A percentile compares a stretch with the other conserved stretches of the same genome.
Evolutionary conservation across 1,140 invertebrate species (phyloP).

Genomic region (Laupala kohalensis): DNA sequence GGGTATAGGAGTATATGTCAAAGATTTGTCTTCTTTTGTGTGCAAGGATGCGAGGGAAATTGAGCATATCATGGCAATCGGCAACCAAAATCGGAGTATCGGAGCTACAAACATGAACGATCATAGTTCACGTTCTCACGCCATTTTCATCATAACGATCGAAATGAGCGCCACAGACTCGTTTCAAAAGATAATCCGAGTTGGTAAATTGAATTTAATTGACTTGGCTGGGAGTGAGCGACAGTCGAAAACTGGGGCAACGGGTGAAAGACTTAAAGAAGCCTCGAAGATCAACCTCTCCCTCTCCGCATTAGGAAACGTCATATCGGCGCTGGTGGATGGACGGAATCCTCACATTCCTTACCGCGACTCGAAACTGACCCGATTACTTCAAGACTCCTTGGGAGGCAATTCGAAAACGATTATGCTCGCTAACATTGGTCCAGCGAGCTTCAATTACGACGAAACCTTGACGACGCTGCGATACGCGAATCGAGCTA

Average conservation of each 20-base stretch:
- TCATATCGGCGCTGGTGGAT: conserved; percentile 86
- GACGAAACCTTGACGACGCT: conserved; percentile 90
- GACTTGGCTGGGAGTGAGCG: conserved; percentile 79
- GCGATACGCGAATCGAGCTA: conserved; percentile 84
- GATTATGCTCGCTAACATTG: conserved; percentile 93
- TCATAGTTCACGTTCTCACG: conserved; percentile 93
- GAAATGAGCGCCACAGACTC: conserved; percentile 63
- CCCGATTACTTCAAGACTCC: conserved; percentile 73
- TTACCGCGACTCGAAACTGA: conserved; percentile 89
- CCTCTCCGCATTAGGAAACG: conserved; percentile 84
- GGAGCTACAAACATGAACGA: conserved; percentile 98
- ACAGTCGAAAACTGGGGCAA: conserved; percentile 81
- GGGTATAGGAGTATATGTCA: conserved; percentile 87
- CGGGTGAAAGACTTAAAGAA: conserved; percentile 82
- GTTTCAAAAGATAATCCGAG: conserved; percentile 42
- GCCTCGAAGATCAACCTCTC: conserved; percentile 93
- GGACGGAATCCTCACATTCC: conserved; percentile 74
- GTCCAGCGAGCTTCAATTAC: conserved; percentile 87
- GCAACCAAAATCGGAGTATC: conserved; percentile 80
- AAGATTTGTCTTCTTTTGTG: conserved; percentile 77
- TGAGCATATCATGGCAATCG: conserved; percentile 71
- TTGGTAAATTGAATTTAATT: conserved; percentile 61
- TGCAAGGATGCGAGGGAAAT: conserved; percentile 85
- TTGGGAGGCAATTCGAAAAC: conserved; percentile 92
- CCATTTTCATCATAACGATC: conserved; percentile 95